Conservation (phyloP, 2,888 invertebrate genomes). For the Leptopilina myrica region DNA sequence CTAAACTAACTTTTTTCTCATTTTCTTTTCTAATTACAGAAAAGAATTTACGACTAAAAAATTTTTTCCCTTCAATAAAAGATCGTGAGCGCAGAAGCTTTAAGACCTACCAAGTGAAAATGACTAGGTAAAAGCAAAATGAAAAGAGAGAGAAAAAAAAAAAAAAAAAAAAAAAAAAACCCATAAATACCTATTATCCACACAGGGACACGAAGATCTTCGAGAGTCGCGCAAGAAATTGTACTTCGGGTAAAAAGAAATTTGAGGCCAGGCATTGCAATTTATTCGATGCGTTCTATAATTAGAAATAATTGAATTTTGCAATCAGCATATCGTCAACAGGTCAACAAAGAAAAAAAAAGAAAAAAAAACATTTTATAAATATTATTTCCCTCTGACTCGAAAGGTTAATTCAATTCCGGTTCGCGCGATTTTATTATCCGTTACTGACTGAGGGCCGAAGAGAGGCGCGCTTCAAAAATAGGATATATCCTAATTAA, state of each 20-base stretch:
- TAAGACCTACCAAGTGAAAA: too few relatives aligned
- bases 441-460: constrained; percentile 9
- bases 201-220: neutral
- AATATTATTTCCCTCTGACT: constrained; percentile 8
- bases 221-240: neutral
- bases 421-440: constrained; percentile 28
- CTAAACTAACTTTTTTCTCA: too few relatives aligned
- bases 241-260: constrained; percentile 3
- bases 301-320: constrained; percentile 5
- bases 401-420: constrained; percentile 29
- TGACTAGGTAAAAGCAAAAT: too few relatives aligned
- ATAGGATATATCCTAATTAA: constrained; percentile 31
- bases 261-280: constrained; percentile 22
- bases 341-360: neutral
- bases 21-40: too few relatives aligned
- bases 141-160: too few relatives aligned
- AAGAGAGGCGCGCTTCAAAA: neutral
- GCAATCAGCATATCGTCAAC: neutral
- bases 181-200: neutral
- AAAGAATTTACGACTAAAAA: too few relatives aligned
- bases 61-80: too few relatives aligned
- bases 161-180: too few relatives aligned
- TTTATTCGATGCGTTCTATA: neutral
- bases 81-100: too few relatives aligned
- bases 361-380: too few relatives aligned